These are phyloP conservation scores for Gallinago stenura DNA, from an alignment of 2,797 vertebrate species.

Conservation along the genomic window DNA sequence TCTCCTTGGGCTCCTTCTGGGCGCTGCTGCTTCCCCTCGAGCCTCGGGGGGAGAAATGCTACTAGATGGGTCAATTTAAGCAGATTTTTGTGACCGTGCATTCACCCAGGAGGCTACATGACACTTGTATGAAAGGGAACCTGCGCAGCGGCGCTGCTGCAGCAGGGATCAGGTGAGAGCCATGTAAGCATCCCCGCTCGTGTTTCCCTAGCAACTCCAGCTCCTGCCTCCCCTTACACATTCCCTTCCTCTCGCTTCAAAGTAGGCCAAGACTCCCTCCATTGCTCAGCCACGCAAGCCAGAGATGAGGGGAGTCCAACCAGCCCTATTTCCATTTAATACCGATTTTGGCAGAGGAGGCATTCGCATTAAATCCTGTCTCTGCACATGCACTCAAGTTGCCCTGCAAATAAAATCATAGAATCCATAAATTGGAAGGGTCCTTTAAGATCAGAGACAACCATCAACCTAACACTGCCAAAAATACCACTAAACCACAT, in stretches of 20 bases:
- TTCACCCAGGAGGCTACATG: background rate
- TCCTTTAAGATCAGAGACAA: background rate
- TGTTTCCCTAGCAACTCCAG: constrained; percentile 72
- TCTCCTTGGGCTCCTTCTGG: background rate
- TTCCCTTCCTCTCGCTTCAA: constrained; percentile 13
- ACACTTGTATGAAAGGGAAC: background rate
- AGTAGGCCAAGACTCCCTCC: constrained; percentile 21
- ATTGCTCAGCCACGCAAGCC: background rate
- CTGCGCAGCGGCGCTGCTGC: accelerated
- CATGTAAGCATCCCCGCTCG: background rate
- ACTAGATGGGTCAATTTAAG: background rate
- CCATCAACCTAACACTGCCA: background rate
- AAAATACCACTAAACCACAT: background rate
- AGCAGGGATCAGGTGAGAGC: constrained; percentile 51
- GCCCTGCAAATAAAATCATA: background rate
- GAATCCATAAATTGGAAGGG: background rate
- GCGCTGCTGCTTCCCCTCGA: background rate
- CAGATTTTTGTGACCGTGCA: background rate
- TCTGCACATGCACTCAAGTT: accelerated
- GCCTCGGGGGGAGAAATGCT: background rate
- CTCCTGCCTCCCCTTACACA: constrained; percentile 31
- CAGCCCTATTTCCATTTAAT: background rate
- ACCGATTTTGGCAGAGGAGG: background rate
- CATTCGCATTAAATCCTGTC: background rate
- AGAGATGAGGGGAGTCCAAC: background rate